A percentile compares a stretch with the other conserved stretches of the same genome.
phyloP scores from a whole-genome alignment of 1,140 invertebrate species.

The Tribolium castaneum region DNA sequence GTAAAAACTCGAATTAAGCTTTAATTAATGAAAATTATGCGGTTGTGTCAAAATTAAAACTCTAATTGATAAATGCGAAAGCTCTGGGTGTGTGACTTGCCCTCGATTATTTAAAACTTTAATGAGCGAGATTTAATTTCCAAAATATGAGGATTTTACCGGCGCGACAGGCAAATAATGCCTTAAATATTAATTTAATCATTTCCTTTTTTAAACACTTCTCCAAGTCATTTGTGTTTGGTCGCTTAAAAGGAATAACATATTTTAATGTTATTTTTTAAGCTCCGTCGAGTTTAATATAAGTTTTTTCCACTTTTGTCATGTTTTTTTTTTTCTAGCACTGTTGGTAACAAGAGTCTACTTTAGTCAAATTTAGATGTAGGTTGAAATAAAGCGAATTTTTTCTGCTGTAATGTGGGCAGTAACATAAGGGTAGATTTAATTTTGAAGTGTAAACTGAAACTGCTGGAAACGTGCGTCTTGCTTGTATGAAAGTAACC shows the following conservation, averaged over 20 bases:
- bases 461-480: background rate
- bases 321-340: background rate
- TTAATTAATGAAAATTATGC: conserved; percentile 3
- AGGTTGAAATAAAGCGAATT: too few species aligned
- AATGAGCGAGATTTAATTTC: background rate
- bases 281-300: background rate
- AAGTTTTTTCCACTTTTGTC: background rate
- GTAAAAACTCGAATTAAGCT: background rate
- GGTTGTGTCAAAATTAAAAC: conserved; percentile 3
- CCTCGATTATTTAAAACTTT: background rate
- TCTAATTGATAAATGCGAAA: conserved; percentile 4
- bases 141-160: background rate
- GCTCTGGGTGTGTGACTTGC: background rate
- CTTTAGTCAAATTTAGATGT: too few species aligned
- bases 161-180: background rate
- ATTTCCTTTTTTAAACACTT: too few species aligned
- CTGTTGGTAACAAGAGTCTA: too few species aligned
- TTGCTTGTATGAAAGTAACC: background rate
- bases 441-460: background rate
- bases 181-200: background rate
- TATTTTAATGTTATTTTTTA: background rate
- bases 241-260: too few species aligned
- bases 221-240: too few species aligned
- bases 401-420: too few species aligned
- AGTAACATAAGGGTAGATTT: background rate